These are phyloP conservation scores for Cavia aperea DNA, from an alignment of 2,113 vertebrate species.

Conservation along the genomic window DNA sequence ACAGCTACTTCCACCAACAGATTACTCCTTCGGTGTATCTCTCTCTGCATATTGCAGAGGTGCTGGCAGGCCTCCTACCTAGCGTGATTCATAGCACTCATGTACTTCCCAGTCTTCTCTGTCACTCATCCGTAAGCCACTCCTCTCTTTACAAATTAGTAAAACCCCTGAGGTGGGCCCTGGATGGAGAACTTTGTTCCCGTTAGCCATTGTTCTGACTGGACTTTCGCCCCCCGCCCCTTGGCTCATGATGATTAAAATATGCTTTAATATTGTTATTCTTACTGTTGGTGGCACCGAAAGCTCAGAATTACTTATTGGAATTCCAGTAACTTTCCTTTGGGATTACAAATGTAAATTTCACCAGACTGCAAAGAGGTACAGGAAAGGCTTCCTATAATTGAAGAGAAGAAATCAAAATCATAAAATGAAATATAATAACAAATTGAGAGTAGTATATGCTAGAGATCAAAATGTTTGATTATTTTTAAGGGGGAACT, in stretches of 20 bases:
- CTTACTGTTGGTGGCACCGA: neutral
- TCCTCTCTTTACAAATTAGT: neutral
- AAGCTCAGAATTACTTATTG: neutral
- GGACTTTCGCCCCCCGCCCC: neutral
- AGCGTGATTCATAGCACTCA: neutral
- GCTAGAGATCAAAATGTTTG: neutral
- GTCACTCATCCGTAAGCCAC: neutral
- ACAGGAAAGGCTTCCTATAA: neutral
- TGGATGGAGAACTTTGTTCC: neutral
- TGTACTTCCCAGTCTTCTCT: neutral
- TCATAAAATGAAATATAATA: neutral
- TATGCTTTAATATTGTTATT: neutral
- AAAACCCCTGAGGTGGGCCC: neutral
- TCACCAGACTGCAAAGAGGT: neutral
- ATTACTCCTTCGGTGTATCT: neutral
- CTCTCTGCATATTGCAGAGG: neutral
- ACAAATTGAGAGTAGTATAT: neutral
- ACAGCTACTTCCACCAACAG: neutral
- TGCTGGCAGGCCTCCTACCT: neutral
- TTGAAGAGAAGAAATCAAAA: neutral
- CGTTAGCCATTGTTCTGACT: neutral
- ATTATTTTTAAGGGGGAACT: neutral
- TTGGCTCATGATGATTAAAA: neutral
- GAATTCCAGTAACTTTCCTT: neutral
- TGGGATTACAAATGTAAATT: neutral